Base-by-base conservation (phyloP, 2,888 invertebrate species). In the Caenorhabditis angaria region DNA sequence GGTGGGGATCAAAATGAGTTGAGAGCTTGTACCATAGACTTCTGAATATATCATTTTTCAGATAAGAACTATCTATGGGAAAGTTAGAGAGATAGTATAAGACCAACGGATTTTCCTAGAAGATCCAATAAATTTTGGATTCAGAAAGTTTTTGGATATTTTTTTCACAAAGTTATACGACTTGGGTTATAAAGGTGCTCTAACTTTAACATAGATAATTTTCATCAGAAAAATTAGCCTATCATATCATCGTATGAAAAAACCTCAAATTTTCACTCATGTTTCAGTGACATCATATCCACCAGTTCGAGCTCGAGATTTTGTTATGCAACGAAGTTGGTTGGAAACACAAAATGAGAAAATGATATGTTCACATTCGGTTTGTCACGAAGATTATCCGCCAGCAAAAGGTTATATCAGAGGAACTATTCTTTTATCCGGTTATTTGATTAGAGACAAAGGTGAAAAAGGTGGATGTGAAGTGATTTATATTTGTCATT, bases 261-360 rank as follows among this genome's bases (percentile, higher is more conserved):
- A n/a, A n/a, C n/a, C n/a, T n/a, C n/a, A n/a, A 2, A 35, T 25
- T 27, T 14, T 28, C 35, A 27, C 24, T 35, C 61, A 29, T n/a
- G 10, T 65, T 65, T 65, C 78, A 70, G 75, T 84, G 32, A 76
- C 70, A 25, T 77, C 80, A 3, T 53, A 77, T 10, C 69, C 81
- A 20, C 86, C 86, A 4, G 74, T 85, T 28, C 77, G 80, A 28
- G 73, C 80, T 6, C 90, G 95, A 76, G 95, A 95, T 89, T 95
- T 95, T 90, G 93, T 95, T 59, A 91, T 94, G 82, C 94, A 94
- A 90, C 91, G 95, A 80, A 94, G 94, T 22, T 95, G 95, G 95
- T 90, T 94, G 79, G 94, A 94, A 88, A 92, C 92, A 57, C 94
- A 93, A 28, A 89, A 91, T 70, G 94, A 94, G 89, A 94, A 93